Evolutionary conservation across 37 sponge, comb jelly and placozoan genomes (phyloP).

Genomic region (Cliona cf. orientalis): DNA sequence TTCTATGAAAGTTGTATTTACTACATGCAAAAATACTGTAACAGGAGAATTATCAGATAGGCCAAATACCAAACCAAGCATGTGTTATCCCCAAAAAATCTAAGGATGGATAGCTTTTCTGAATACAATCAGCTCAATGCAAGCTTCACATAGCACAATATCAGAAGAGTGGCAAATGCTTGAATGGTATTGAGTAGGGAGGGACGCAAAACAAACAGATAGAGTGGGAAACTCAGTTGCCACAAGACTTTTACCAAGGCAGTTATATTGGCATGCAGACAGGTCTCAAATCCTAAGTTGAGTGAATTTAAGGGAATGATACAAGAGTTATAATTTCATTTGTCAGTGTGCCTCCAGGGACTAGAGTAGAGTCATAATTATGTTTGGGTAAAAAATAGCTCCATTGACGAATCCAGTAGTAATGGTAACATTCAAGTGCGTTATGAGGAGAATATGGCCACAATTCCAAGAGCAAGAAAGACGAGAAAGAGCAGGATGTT

Average conservation of each 20-base stretch:
- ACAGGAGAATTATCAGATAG: slow-evolving; percentile 2
- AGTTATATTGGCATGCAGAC: slow-evolving; percentile 21
- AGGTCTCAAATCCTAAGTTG: slow-evolving; percentile 44
- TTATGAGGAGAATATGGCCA: neutral
- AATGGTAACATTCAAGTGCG: neutral
- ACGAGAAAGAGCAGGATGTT: neutral
- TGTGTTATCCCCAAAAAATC: slow-evolving; percentile 1
- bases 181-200: slow-evolving; percentile 2
- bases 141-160: slow-evolving; percentile 39
- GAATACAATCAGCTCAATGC: slow-evolving; percentile 1
- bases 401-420: slow-evolving; percentile 47
- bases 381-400: slow-evolving; percentile 25
- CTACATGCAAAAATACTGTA: too few species aligned
- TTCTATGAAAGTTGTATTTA: too few species aligned
- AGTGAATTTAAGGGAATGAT: slow-evolving; percentile 12
- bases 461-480: slow-evolving; percentile 9
- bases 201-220: slow-evolving; percentile 11
- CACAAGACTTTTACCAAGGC: slow-evolving; percentile 9
- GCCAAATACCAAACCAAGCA: slow-evolving; percentile 2
- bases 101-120: neutral
- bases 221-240: slow-evolving; percentile 35
- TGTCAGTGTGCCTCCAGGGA: neutral
- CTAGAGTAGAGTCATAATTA: slow-evolving; percentile 3
- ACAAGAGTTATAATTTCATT: neutral
- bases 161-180: slow-evolving; percentile 41